Base-by-base conservation (phyloP, 2,888 invertebrate species). In the Pheosia gnoma region DNA sequence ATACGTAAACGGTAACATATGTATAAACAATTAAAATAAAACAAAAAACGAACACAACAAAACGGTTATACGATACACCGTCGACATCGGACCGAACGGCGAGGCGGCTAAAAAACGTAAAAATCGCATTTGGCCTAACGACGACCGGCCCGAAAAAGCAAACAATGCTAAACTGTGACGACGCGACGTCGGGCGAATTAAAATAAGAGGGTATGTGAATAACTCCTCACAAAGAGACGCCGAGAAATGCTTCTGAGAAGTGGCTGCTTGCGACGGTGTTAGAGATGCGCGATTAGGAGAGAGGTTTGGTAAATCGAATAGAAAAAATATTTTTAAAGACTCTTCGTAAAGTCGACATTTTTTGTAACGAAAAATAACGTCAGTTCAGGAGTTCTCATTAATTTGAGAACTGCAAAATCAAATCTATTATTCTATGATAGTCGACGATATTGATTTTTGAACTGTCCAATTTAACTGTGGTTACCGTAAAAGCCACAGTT, bases 201-300 rank as follows among this genome's bases (percentile, higher is more conserved):
- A 84, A 88, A 89, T 85, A 85, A 88, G 81, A 79, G 66, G 63
- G 73, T 72, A 79, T 76, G 66, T 76, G 59, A 57, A 67, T 64
- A 59, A 64, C 63, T 63, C 59, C 60, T 59, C 58, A 81, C 82
- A 82, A 85, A 84, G 78, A 74, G 67, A 59, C 67, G 66, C 68
- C 82, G 74, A 73, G 78, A 80, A 66, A 78, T 78, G 75, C 66
- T 88, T 87, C 88, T 76, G 71, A 67, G 86, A 89, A 88, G 76
- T 53, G 43, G 25, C 37, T 10, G 45, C 57, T 36, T 57, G 57
- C 8, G 11, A 38, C 55, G 5, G 39, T 39, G n/a, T 38, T 55
- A 37, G 4, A 39, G 55, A 55, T 55, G 39, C 3, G 39, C 55
- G 55, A 55, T 39, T 55, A 39, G 39, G 7, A 38, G 39, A 55